Base-by-base conservation (phyloP, 2,888 invertebrate genomes). In the Hydriomena furcata region DNA sequence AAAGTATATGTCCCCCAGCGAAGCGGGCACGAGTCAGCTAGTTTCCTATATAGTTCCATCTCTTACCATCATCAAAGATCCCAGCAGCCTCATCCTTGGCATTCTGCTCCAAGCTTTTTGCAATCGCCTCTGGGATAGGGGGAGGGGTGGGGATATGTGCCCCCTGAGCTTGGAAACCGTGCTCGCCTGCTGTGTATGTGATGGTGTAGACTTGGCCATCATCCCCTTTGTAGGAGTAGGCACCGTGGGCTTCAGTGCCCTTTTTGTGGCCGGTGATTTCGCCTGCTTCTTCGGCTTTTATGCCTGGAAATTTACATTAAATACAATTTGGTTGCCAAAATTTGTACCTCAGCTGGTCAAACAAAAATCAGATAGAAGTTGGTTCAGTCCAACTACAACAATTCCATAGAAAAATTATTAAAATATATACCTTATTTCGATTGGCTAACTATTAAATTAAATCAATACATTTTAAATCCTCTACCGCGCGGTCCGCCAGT, bases 111-210 rank as follows among this genome's bases (percentile, higher is more conserved):
- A 91, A 60, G 23, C 86, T 79, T 69, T 86, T 87, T 23, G 85
- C 69, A 50, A 93, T 92, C 5, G 82, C 91, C 34, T 91, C 91
- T 3, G 93, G 92, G 0, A 92, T 82, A 1, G 92, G 92, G 0
- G 92, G 92, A 1, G 92, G 90, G 0, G 92, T 92, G 0, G 93
- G 93, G 0, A 93, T 68, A 61, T 93, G 92, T 0, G 84, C 88
- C 0, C 92, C 93, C 31, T 84, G 75, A 0, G 92, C 84, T 30
- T 84, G 80, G 77, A 92, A 93, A 1, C 93, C 93, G 48, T 92
- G 80, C 68, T 92, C 92, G 55, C 92, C 93, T 42, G 93, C 92
- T 0, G 84, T 85, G 63, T 92, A 92, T 1, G 84, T 84, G 23
- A 93, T 79, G 0, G 91, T 84, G 74, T 92, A 91, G 0, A 82